Evolutionary conservation across 2,113 vertebrate species (phyloP), one percentile per base, ranked within the genome.

Genomic region (Neodon shergylaensis): DNA sequence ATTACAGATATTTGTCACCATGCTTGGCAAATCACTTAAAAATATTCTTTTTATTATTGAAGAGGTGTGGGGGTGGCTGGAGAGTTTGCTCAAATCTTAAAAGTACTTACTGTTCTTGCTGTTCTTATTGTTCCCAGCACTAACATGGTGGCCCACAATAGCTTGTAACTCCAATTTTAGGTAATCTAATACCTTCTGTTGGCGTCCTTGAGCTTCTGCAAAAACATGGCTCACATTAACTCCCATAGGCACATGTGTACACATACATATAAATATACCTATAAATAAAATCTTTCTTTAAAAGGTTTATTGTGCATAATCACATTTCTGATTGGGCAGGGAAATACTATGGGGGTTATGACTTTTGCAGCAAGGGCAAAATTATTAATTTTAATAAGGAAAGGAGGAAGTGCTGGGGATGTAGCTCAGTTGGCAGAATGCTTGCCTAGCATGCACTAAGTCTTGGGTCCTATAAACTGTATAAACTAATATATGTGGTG

Each of bases 361-460:
- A 49, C 68, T 92, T 52, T 61, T 95, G 88, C 49, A 82, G 44
- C 78, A 87, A 78, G 81, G 14, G 26, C 33, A 93, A 96, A 82
- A 49, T 21, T 92, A 36, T 88, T 95, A 65, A 79, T 96, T 88
- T 91, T 94, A 92, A 68, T 86, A 86, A 96, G 61, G 61, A 91
- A 92, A 95, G 70, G 58, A 65, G 39, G 28, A 68, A 47, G 42
- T 85, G 5, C 28, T 47, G 19, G 63, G 42, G 31, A 21, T 66
- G 83, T 66, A 44, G 61, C 39, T 66, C 39, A 44, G 13, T 28
- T 83, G 82, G 39, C 17, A 65, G 54, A 65, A 58, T 63, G 52
- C 79, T 82, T 39, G 79, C 54, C n/a, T 61, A 39, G 54, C 79
- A 83, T 26, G n/a, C n/a, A 63, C 6, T 24, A 83, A 83, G 3